phyloP scores from a whole-genome alignment of 2,888 invertebrate genomes.

The Synanthedon andrenaeformis region DNA sequence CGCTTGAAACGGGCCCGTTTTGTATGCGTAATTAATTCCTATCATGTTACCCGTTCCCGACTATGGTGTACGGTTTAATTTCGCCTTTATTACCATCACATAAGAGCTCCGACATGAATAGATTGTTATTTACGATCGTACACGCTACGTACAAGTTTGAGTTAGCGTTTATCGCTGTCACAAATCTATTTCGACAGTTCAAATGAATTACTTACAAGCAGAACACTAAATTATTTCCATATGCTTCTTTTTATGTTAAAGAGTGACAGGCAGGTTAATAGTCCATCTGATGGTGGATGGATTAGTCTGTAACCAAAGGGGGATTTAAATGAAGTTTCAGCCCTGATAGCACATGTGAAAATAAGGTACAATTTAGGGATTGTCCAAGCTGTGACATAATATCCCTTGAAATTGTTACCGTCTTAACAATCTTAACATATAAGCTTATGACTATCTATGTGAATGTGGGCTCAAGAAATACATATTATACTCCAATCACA shows the following conservation, averaged over 20 bases:
- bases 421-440: not conserved
- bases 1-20: slow-evolving; percentile 20
- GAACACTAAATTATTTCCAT: too few relatives aligned
- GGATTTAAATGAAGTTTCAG: too few relatives aligned
- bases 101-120: slow-evolving; percentile 9
- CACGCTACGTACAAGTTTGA: not conserved
- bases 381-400: too few relatives aligned
- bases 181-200: slow-evolving; percentile 39
- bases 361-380: too few relatives aligned
- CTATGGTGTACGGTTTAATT: slow-evolving; percentile 15
- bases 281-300: too few relatives aligned
- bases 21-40: slow-evolving; percentile 46
- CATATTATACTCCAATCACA: too few relatives aligned
- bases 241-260: too few relatives aligned
- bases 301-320: too few relatives aligned
- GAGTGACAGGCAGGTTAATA: too few relatives aligned
- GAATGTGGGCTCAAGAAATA: too few relatives aligned
- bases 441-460: not conserved
- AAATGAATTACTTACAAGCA: slow-evolving; percentile 15
- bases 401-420: too few relatives aligned
- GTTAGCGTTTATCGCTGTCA: slow-evolving; percentile 27
- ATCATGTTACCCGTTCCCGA: slow-evolving; percentile 24
- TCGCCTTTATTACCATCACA: slow-evolving; percentile 12
- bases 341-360: too few relatives aligned
- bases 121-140: not conserved